Conservation (phyloP, 2,888 invertebrate genomes). For the Chrysolina oricalcia region DNA sequence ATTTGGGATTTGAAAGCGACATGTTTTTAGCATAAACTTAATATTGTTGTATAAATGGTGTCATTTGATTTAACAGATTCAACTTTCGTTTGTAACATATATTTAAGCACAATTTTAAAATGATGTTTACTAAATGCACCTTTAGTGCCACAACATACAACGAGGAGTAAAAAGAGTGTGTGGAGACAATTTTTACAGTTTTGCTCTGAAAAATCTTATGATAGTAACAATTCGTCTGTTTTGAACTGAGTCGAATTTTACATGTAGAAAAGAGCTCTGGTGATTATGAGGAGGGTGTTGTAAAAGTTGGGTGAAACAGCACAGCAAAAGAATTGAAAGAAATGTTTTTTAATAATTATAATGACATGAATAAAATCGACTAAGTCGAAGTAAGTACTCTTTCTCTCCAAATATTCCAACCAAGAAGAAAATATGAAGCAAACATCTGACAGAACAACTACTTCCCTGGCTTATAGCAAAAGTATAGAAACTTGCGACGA, state of each 20-base stretch:
- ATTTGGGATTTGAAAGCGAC: too few relatives aligned
- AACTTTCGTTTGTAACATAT: too few relatives aligned
- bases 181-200: constrained; percentile 20
- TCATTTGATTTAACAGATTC: too few relatives aligned
- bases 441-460: not conserved
- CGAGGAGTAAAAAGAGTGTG: constrained; percentile 14
- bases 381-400: too few relatives aligned
- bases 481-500: not conserved
- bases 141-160: constrained; percentile 27
- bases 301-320: constrained; percentile 26
- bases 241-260: too few relatives aligned
- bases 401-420: too few relatives aligned
- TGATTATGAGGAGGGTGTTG: constrained; percentile 21
- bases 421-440: constrained; percentile 19
- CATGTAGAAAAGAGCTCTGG: constrained; percentile 26
- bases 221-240: not conserved
- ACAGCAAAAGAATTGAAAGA: constrained; percentile 24
- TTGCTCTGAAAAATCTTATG: constrained; percentile 12
- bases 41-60: too few relatives aligned
- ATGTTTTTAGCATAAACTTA: too few relatives aligned
- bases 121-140: too few relatives aligned
- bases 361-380: constrained; percentile 2
- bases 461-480: too few relatives aligned
- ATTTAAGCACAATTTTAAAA: too few relatives aligned
- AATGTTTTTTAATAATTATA: constrained; percentile 23